phyloP scores from a whole-genome alignment of 2,797 vertebrate genomes.

The Anniella stebbinsi region DNA sequence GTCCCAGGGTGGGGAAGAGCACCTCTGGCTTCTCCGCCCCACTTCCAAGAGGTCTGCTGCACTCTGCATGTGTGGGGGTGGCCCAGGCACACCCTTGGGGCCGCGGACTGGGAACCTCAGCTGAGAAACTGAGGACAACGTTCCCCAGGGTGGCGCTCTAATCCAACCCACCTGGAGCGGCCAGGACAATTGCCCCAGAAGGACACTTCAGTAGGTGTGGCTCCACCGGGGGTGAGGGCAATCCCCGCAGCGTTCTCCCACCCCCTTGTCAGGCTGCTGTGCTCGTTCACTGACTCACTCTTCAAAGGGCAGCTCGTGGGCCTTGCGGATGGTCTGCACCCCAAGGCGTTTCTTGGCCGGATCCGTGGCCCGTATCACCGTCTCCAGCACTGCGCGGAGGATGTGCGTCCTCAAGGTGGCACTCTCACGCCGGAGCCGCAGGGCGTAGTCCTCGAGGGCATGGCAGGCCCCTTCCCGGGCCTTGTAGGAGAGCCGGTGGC shows the following conservation, averaged over 20 bases:
- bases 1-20: too few relatives aligned
- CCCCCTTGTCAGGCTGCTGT: too few relatives aligned
- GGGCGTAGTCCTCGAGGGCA: conserved; percentile 86
- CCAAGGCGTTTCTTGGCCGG: conserved; percentile 83
- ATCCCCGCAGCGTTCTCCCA: too few relatives aligned
- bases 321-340: conserved; percentile 88
- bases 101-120: neutral
- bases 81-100: too few relatives aligned
- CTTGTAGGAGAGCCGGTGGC: conserved; percentile 90
- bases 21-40: neutral
- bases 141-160: too few relatives aligned
- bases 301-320: conserved; percentile 84
- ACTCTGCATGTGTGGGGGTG: neutral
- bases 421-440: conserved; percentile 78
- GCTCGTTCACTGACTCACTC: conserved; percentile 79
- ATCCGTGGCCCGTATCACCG: conserved; percentile 79
- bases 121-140: too few relatives aligned
- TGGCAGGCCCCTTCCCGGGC: conserved; percentile 92
- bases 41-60: neutral
- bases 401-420: conserved; percentile 84
- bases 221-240: too few relatives aligned
- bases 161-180: too few relatives aligned
- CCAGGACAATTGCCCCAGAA: too few relatives aligned
- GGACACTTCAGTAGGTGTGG: too few relatives aligned
- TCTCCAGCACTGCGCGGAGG: conserved; percentile 90